Conservation (phyloP, 2,797 vertebrate genomes). For the Psittacula derbiana region DNA sequence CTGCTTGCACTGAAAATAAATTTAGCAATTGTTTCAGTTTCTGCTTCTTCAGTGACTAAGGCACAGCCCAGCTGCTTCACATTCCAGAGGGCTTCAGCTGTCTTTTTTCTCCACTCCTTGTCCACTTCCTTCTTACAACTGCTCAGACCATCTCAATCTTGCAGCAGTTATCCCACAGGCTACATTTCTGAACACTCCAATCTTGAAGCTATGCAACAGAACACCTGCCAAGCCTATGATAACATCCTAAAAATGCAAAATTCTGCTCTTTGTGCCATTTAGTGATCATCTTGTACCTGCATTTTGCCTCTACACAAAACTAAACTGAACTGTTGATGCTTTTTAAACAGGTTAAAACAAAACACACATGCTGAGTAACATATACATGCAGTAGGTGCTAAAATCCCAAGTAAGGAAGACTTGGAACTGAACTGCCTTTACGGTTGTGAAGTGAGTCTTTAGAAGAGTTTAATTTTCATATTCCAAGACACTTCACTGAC, state of each 20-base stretch:
- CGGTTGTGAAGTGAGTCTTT: not conserved
- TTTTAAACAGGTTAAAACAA: not conserved
- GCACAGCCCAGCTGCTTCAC: conserved; percentile 32
- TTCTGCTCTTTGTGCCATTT: not conserved
- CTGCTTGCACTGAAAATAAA: conserved; percentile 57
- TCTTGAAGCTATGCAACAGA: not conserved
- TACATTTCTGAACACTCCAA: not conserved
- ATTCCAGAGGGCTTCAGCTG: conserved; percentile 62
- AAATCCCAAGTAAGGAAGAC: not conserved
- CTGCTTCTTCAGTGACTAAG: conserved; percentile 50
- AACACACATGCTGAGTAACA: not conserved
- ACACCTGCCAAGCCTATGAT: not conserved
- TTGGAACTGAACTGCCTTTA: not conserved
- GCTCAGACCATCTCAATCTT: not conserved
- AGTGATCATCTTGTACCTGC: rapidly evolving
- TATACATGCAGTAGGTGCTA: not conserved
- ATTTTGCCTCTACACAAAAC: not conserved
- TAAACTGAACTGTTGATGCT: not conserved
- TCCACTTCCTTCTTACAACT: not conserved
- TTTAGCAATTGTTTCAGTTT: conserved; percentile 58
- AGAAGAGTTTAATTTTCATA: not conserved
- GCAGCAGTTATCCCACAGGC: not conserved
- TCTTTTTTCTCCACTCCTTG: not conserved
- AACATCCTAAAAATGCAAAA: not conserved
- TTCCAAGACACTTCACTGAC: not conserved